A percentile compares a stretch with the other conserved stretches of the same genome.
These are phyloP conservation scores for Anastrepha ludens DNA, from an alignment of 1,140 invertebrate species.

Conservation along the genomic window DNA sequence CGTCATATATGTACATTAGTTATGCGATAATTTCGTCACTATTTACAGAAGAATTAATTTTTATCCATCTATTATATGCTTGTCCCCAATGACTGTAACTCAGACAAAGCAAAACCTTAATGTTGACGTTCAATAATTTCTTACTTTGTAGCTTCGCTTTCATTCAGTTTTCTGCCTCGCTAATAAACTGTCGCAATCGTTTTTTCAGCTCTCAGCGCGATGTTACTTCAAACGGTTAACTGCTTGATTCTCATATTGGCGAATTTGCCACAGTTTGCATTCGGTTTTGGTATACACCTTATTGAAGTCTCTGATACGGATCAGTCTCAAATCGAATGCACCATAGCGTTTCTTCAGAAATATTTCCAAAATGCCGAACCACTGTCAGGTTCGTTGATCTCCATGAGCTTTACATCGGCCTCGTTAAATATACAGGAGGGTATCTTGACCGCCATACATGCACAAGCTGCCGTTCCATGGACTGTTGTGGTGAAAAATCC, in stretches of 20 bases:
- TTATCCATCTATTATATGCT: background rate
- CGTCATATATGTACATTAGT: background rate
- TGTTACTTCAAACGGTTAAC: background rate
- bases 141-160: background rate
- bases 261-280: background rate
- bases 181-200: background rate
- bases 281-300: conserved; percentile 65
- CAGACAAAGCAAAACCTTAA: background rate
- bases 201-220: background rate
- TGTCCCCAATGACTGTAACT: background rate
- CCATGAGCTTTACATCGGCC: conserved; percentile 62
- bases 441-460: conserved; percentile 60
- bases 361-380: conserved; percentile 67
- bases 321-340: conserved; percentile 60
- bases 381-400: conserved; percentile 65
- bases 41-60: background rate
- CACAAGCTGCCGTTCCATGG: conserved; percentile 60
- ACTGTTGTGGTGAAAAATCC: conserved; percentile 59
- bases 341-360: conserved; percentile 65
- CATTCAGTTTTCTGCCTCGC: background rate
- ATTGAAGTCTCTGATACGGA: conserved; percentile 64
- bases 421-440: conserved; percentile 59
- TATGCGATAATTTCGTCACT: background rate
- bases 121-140: background rate
- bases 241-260: background rate